Percentiles rank a stretch among this genome's conserved stretches.
Conservation (phyloP, 2,113 vertebrate species). For the Ochotona curzoniae region DNA sequence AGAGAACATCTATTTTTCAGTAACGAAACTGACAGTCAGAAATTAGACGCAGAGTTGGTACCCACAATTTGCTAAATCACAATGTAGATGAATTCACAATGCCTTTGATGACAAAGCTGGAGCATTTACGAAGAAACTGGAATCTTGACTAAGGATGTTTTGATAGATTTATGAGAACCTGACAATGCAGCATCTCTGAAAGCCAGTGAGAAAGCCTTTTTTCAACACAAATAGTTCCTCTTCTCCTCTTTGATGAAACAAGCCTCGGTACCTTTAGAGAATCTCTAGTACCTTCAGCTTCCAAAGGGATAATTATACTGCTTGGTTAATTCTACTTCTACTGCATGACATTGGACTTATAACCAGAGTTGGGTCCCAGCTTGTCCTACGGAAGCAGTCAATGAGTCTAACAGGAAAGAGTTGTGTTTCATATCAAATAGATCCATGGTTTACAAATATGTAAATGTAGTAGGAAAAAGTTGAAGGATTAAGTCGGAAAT, state of each 20-base stretch:
- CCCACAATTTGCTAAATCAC: constrained; percentile 18
- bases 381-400: background rate
- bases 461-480: background rate
- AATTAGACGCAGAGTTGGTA: constrained; percentile 14
- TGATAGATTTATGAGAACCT: background rate
- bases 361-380: background rate
- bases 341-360: background rate
- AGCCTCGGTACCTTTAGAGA: background rate
- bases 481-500: background rate
- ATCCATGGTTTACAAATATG: background rate
- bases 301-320: background rate
- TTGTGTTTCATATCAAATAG: background rate
- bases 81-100: background rate
- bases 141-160: background rate
- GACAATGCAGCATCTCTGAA: too few relatives aligned
- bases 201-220: background rate
- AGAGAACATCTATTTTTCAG: background rate
- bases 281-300: background rate
- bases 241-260: background rate
- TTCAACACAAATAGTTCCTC: background rate
- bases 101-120: background rate
- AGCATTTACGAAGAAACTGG: background rate
- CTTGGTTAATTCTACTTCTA: background rate
- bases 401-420: background rate
- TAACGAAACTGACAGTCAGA: background rate